Conservation (phyloP, 1,140 invertebrate species). For the Drosophila arizonae region DNA sequence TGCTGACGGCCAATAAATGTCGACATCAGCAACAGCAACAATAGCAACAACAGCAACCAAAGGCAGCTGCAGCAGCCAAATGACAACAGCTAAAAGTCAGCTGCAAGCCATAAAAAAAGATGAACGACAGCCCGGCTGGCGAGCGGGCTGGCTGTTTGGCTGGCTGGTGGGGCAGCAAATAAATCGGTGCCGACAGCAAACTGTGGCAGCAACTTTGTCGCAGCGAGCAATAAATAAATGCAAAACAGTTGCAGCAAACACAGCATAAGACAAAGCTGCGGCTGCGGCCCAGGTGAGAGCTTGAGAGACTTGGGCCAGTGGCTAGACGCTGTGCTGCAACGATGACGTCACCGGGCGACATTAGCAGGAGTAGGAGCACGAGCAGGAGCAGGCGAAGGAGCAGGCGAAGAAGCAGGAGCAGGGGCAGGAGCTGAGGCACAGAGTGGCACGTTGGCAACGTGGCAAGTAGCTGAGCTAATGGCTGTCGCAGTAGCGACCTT, state of each 20-base stretch:
- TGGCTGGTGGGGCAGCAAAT: constrained; percentile 46
- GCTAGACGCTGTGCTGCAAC: constrained; percentile 25
- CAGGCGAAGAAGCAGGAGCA: too few species aligned
- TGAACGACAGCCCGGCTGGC: constrained; percentile 65
- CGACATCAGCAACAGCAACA: constrained; percentile 43
- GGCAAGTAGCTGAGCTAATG: constrained; percentile 28
- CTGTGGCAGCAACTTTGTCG: constrained; percentile 56
- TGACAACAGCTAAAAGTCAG: constrained; percentile 39
- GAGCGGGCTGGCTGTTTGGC: too few species aligned
- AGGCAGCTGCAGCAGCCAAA: constrained; percentile 37
- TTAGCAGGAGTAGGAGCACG: constrained; percentile 47
- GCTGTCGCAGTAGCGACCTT: constrained; percentile 57
- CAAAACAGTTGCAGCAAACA: constrained; percentile 15
- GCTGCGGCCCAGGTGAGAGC: constrained; percentile 23
- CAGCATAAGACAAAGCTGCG: constrained; percentile 50
- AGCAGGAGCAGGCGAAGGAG: background rate
- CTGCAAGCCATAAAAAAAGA: constrained; percentile 66
- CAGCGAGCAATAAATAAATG: constrained; percentile 75
- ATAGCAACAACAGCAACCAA: constrained; percentile 34
- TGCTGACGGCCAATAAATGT: constrained; percentile 74
- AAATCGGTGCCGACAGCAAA: constrained; percentile 66
- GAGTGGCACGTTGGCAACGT: constrained; percentile 22
- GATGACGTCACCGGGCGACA: constrained; percentile 55
- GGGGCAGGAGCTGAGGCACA: background rate
- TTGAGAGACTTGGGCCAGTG: constrained; percentile 23